Evolutionary conservation across 2,113 vertebrate species (phyloP).

Genomic region (Lophochroa leadbeateri): DNA sequence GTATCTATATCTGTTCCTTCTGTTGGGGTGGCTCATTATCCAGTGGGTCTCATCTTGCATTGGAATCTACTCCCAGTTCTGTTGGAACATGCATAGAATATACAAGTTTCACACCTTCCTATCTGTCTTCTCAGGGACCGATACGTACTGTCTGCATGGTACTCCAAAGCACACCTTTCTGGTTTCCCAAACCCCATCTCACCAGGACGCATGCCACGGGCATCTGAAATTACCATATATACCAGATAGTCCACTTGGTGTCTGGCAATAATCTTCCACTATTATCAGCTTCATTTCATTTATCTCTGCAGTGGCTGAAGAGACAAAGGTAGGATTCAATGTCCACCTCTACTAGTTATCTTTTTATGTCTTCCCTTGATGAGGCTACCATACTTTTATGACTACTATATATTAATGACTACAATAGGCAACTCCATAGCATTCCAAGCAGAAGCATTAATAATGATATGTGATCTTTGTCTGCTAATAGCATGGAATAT

Average conservation of each 20-base stretch:
- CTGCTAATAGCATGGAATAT: not conserved
- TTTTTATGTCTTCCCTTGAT: not conserved
- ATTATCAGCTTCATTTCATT: not conserved
- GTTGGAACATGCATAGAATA: not conserved
- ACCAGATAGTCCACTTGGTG: not conserved
- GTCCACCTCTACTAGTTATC: not conserved
- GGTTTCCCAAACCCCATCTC: not conserved
- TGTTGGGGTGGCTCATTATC: not conserved
- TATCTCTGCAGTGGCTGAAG: not conserved
- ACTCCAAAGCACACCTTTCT: not conserved
- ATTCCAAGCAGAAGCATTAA: not conserved
- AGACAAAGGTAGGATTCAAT: not conserved
- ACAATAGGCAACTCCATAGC: not conserved
- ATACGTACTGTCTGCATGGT: accelerated
- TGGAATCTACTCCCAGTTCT: not conserved
- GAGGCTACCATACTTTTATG: not conserved
- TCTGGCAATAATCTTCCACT: not conserved
- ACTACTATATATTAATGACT: not conserved
- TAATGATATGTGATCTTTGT: not conserved
- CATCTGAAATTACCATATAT: not conserved
- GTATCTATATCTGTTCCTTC: not conserved
- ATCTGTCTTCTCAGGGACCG: not conserved
- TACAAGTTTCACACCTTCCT: not conserved
- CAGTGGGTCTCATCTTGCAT: accelerated
- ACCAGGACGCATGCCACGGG: not conserved